Evolutionary conservation across 2,113 vertebrate species (phyloP).

Genomic region (Cyanoramphus novaezelandiae): DNA sequence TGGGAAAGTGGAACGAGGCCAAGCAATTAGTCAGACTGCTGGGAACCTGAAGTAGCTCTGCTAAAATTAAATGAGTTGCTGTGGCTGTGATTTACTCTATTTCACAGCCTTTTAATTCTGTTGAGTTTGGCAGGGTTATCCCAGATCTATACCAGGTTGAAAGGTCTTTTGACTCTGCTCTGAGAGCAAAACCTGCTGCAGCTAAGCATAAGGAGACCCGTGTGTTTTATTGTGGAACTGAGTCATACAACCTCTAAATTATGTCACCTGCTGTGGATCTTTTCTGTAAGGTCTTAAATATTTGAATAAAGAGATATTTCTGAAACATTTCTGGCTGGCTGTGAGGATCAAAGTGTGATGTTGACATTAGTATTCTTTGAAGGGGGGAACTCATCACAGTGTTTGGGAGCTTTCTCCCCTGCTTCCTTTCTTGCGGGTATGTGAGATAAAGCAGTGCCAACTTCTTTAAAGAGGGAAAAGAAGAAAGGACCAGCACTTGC

Average conservation of each 20-base stretch:
- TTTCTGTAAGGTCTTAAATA: constrained; percentile 16
- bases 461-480: background rate
- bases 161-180: background rate
- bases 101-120: constrained; percentile 43
- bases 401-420: background rate
- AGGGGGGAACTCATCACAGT: background rate
- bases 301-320: constrained; percentile 38
- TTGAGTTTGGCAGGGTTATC: constrained; percentile 14
- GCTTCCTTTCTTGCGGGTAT: background rate
- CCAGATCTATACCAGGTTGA: constrained; percentile 8
- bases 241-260: background rate
- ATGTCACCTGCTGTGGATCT: background rate
- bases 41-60: background rate
- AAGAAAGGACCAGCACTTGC: background rate
- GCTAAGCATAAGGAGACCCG: background rate
- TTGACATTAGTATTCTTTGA: constrained; percentile 24
- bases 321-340: constrained; percentile 14
- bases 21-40: constrained; percentile 48
- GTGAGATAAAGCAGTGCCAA: background rate
- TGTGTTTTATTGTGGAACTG: background rate
- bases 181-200: background rate
- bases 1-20: constrained; percentile 34
- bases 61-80: constrained; percentile 38
- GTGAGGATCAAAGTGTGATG: constrained; percentile 5
- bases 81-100: constrained; percentile 29